phyloP scores from a whole-genome alignment of 1,140 invertebrate species.

The Spodoptera litura region DNA sequence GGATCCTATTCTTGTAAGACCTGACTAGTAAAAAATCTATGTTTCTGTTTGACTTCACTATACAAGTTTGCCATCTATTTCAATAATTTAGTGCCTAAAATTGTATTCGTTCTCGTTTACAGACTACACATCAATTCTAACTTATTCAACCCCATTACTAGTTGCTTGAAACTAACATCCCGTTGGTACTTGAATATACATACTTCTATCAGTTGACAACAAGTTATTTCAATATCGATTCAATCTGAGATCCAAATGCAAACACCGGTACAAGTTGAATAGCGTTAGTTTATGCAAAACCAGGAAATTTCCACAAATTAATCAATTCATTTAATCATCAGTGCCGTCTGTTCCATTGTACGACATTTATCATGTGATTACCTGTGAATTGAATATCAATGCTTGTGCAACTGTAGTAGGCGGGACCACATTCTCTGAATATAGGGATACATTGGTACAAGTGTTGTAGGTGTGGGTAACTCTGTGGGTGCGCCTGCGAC shows the following conservation, averaged over 20 bases:
- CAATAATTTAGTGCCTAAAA: too few species aligned
- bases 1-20: too few species aligned
- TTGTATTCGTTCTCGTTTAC: too few species aligned
- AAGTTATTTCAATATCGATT: slow-evolving; percentile 5
- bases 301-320: slow-evolving; percentile 38
- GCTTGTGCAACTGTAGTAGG: slow-evolving; percentile 61
- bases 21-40: too few species aligned
- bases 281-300: slow-evolving; percentile 17
- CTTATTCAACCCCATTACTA: too few species aligned
- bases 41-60: too few species aligned
- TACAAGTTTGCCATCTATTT: too few species aligned
- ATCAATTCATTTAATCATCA: slow-evolving; percentile 30
- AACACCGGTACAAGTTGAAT: slow-evolving; percentile 9
- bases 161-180: too few species aligned
- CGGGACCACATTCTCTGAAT: slow-evolving; percentile 61
- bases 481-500: slow-evolving; percentile 63
- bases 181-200: too few species aligned
- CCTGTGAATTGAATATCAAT: slow-evolving; percentile 60
- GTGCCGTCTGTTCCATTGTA: slow-evolving; percentile 14
- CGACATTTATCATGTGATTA: slow-evolving; percentile 48
- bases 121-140: too few species aligned
- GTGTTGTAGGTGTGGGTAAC: slow-evolving; percentile 56
- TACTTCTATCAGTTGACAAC: slow-evolving; percentile 3
- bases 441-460: slow-evolving; percentile 53
- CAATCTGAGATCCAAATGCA: slow-evolving; percentile 5